Evolutionary conservation across 2,113 vertebrate species (phyloP).

Genomic region (Centropristis striata): DNA sequence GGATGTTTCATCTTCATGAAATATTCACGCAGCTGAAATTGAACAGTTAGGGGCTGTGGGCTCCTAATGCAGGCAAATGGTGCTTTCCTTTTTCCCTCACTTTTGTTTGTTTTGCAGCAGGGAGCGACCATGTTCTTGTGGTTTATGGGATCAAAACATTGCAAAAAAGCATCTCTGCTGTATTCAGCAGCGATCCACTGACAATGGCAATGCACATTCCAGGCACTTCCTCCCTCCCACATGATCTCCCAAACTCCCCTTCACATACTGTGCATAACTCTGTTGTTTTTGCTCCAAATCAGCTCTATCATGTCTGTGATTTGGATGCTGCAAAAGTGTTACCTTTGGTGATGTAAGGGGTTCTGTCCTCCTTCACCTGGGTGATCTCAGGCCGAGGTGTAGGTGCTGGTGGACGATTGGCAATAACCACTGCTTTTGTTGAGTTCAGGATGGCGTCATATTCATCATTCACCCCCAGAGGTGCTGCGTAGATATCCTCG

Average conservation of each 20-base stretch:
- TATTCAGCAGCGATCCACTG: conserved; percentile 37
- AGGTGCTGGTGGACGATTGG: conserved; percentile 85
- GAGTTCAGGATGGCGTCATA: conserved; percentile 79
- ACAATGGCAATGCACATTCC: conserved; percentile 51
- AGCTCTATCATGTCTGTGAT: neutral
- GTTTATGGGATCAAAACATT: conserved; percentile 61
- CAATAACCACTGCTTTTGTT: conserved; percentile 52
- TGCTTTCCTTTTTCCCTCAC: conserved; percentile 20
- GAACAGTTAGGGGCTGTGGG: conserved; percentile 76
- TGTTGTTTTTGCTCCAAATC: conserved; percentile 26
- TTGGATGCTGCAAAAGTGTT: neutral
- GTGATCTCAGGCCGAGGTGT: conserved; percentile 81
- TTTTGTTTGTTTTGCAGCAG: conserved; percentile 59
- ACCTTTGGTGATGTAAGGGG: conserved; percentile 85
- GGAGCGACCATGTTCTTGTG: conserved; percentile 44
- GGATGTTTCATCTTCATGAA: conserved; percentile 77
- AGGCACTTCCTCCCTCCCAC: conserved; percentile 57
- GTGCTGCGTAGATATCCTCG: conserved; percentile 68
- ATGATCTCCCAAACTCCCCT: conserved; percentile 44
- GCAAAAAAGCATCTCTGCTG: conserved; percentile 16
- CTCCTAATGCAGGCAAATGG: conserved; percentile 48
- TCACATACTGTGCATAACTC: conserved; percentile 29
- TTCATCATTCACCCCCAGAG: conserved; percentile 53
- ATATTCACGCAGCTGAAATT: conserved; percentile 83
- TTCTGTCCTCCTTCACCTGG: conserved; percentile 62